Percentiles rank a stretch among this genome's conserved stretches.
Conservation (phyloP, 2,113 vertebrate genomes). For the Urocolius indicus region DNA sequence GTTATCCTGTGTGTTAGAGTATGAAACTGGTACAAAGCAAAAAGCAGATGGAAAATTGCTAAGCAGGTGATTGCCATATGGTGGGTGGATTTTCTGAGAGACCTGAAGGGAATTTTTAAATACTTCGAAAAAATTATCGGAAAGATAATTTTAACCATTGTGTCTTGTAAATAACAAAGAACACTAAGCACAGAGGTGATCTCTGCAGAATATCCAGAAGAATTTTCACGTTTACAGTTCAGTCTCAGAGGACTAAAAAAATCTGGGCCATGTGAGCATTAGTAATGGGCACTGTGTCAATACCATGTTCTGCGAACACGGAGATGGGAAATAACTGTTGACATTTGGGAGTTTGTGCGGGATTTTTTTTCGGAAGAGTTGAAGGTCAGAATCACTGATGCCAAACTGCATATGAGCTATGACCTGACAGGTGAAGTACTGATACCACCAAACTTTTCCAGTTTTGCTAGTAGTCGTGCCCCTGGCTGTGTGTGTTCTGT, state of each 20-base stretch:
- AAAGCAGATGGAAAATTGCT: neutral
- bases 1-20: neutral
- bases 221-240: neutral
- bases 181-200: neutral
- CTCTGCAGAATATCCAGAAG: neutral
- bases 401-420: neutral
- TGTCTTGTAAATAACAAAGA: neutral
- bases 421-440: neutral
- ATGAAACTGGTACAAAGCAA: neutral
- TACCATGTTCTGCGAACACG: neutral
- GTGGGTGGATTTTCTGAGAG: neutral
- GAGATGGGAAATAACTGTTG: neutral
- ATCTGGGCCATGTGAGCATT: neutral
- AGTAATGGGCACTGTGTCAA: neutral
- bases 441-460: neutral
- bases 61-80: neutral
- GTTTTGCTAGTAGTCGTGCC: neutral
- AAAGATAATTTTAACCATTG: neutral
- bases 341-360: neutral
- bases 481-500: neutral
- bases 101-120: neutral
- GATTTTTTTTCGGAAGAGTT: fast-evolving
- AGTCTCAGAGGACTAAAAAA: neutral
- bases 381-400: neutral
- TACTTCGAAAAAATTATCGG: neutral